Evolutionary conservation across 2,113 vertebrate species (phyloP), one percentile per base, ranked within the genome.

Genomic region (Drymodes brunneopygia): DNA sequence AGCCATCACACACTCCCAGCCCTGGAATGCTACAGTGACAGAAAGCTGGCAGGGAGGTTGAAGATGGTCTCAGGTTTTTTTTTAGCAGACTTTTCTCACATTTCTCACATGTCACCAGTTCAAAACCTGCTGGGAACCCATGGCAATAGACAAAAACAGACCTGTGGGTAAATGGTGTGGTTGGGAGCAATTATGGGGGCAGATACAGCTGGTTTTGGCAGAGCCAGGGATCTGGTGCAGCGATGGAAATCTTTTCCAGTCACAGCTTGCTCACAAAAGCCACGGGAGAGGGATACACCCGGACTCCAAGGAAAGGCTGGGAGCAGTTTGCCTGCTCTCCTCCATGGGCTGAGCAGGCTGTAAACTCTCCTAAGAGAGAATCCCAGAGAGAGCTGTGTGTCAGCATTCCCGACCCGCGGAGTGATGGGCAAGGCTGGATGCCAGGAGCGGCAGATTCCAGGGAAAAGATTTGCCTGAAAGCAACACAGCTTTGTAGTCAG

Each of bases 321-420:
- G 29, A 54, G 57, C 6, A 44, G 18, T 75, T 71, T 67, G 7
- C 36, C 56, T 74, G 48, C 40, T 64, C 33, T 51, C 27, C 45
- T 60, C 54, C 0, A 0, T 31, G 61, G 38, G 25, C 2, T 8
- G 10, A 90, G 28, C 2, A 3, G 42, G 10, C 71, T 8, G 20
- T 15, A 81, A 90, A 51, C 18, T 24, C 58, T 81, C 45, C 56
- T 18, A 44, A 33, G 29, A 38, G 6, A 69, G 10, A 65, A 53
- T 60, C 31, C 21, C 1, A 4, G 36, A 35, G 38, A 54, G 36
- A 88, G n/a, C 50, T 0, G 0, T 0, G 1, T 38, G 31, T 51
- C 9, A 2, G 77, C 65, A 66, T 62, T 56, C 48, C 36, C 2
- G 0, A 4, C 65, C 40, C 27, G 33, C 0, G 0, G 35, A 58